Base-by-base conservation (phyloP, 2,113 vertebrate genomes). In the Strix uralensis region DNA sequence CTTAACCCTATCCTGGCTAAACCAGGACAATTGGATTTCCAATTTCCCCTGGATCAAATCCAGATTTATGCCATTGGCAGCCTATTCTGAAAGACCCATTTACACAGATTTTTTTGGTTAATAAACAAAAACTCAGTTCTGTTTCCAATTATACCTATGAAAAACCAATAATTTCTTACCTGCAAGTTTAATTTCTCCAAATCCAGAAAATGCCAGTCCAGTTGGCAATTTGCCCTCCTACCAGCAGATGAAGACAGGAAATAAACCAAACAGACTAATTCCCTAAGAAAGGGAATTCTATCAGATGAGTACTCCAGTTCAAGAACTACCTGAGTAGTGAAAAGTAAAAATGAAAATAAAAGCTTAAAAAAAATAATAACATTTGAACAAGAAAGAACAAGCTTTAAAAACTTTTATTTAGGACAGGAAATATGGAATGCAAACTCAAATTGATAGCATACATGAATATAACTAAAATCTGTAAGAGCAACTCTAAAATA, bases 201-300 rank as follows among this genome's bases (percentile, higher is more conserved):
- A 97, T 95, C 94, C 93, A 96, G 96, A 94, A 94, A 95, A 96
- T 95, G 96, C 95, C 92, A 96, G 90, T 88, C 90, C 92, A 97
- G 75, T 86, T 92, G 88, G 96, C 96, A 96, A 96, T 96, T 83
- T 96, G 95, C 94, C 94, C 95, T 96, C 95, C 85, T 96, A 96
- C 88, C 96, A 97, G 96, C 93, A 96, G 96, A 96, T 96, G 96
- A 90, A 96, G 96, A 96, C 93, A 95, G 95, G 96, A 95, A 97
- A 97, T 96, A 96, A 96, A 96, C 71, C 96, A 97, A 95, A 96
- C 82, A 93, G 93, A 94, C 88, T 95, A 95, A 96, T 96, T 96
- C 96, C 93, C 92, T 94, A 95, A 96, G 94, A 96, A 94, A 95
- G 93, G 93, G 96, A 97, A 95, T 95, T 91, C 79, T 91, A 93